phyloP scores from a whole-genome alignment of 1,140 invertebrate species.

The Brachionus asplanchnoidis region DNA sequence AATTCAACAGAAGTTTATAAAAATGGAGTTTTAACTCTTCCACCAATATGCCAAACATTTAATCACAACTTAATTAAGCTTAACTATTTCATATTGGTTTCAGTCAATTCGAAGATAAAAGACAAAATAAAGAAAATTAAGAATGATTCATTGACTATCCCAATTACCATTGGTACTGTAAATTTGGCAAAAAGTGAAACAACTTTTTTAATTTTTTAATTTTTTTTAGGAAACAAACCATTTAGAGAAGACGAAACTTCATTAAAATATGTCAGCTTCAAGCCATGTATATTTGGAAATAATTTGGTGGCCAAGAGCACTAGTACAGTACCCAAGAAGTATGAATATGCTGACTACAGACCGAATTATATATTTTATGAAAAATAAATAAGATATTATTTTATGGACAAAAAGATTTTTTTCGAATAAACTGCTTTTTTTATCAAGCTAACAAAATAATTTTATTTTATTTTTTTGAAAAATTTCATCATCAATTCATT shows the following conservation, averaged over 20 bases:
- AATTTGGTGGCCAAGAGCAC: neutral
- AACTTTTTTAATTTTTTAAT: neutral
- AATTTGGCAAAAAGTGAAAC: neutral
- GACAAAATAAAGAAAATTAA: constrained; percentile 20
- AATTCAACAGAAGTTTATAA: constrained; percentile 13
- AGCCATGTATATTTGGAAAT: constrained; percentile 6
- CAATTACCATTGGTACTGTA: neutral
- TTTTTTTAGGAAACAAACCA: neutral
- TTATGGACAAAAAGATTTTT: neutral
- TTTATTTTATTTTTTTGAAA: too few relatives aligned
- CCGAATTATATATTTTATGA: constrained; percentile 3
- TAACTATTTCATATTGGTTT: constrained; percentile 24
- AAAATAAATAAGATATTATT: neutral
- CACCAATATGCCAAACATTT: constrained; percentile 30
- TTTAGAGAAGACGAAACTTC: constrained; percentile 1
- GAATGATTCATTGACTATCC: neutral
- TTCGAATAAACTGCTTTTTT: neutral
- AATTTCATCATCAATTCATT: too few relatives aligned
- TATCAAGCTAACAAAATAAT: neutral
- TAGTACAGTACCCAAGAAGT: neutral
- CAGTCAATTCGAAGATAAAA: neutral
- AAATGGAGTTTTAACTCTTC: neutral
- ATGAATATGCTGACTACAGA: constrained; percentile 27
- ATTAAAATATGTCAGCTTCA: neutral
- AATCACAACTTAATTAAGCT: constrained; percentile 34